Conservation (phyloP, 2,888 invertebrate genomes). For the Linyphia triangularis region DNA sequence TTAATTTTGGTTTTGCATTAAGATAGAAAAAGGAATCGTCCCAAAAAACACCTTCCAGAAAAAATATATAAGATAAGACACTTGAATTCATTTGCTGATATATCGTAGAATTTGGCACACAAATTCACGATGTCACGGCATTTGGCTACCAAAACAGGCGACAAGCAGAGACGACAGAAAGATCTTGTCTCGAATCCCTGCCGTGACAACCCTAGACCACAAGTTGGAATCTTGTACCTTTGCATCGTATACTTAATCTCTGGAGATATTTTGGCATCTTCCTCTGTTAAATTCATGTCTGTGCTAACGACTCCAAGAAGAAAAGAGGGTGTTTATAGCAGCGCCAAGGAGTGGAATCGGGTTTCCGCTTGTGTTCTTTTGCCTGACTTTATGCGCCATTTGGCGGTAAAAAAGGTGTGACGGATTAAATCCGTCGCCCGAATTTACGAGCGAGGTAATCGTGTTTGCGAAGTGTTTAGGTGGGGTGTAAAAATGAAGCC, state of each 20-base stretch:
- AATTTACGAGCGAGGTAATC: conserved; percentile 17
- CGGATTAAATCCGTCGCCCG: conserved; percentile 28
- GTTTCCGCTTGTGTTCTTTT: conserved; percentile 34
- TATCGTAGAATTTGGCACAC: too few relatives aligned
- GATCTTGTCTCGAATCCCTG: background rate
- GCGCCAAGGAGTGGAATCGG: background rate
- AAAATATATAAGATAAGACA: too few relatives aligned
- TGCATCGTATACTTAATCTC: too few relatives aligned
- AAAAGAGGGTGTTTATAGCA: conserved; percentile 32
- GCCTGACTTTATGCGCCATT: conserved; percentile 57
- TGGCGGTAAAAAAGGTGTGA: conserved; percentile 52
- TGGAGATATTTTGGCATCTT: background rate
- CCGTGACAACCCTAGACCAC: background rate
- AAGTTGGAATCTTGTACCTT: too few relatives aligned
- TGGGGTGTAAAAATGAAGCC: background rate
- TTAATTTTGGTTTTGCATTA: too few relatives aligned
- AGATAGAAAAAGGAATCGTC: too few relatives aligned
- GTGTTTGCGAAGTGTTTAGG: conserved; percentile 1
- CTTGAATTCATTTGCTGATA: too few relatives aligned
- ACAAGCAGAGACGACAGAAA: background rate
- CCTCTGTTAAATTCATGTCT: conserved; percentile 17
- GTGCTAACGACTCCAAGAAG: conserved; percentile 37
- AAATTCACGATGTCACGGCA: too few relatives aligned
- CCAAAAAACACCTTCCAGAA: too few relatives aligned
- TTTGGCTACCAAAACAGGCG: too few relatives aligned